Conservation (phyloP, 2,888 invertebrate species). For the Steinernema carpocapsae region DNA sequence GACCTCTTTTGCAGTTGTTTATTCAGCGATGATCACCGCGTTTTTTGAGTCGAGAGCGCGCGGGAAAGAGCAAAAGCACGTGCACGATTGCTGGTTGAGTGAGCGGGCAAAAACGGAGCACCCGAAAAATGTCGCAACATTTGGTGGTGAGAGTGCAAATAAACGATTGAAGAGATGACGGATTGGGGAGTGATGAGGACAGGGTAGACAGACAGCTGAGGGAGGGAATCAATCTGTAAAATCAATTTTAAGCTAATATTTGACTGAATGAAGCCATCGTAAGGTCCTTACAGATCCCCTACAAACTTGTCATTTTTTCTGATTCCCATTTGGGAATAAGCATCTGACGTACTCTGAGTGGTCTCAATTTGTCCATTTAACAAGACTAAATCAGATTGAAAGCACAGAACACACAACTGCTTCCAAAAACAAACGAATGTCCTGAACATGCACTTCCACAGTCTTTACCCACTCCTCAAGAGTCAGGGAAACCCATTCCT, state of each 20-base stretch:
- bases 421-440: not conserved
- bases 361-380: too few relatives aligned
- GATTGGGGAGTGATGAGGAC: not conserved
- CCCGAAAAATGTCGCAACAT: slow-evolving; percentile 21
- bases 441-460: too few relatives aligned
- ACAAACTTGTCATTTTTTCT: not conserved
- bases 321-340: too few relatives aligned
- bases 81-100: not conserved
- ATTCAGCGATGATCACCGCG: slow-evolving; percentile 8
- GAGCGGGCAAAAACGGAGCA: slow-evolving; percentile 2
- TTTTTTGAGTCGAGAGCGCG: slow-evolving; percentile 1
- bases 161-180: not conserved
- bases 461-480: too few relatives aligned
- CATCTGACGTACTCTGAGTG: too few relatives aligned
- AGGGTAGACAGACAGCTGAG: not conserved
- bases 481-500: not conserved
- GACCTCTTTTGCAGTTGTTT: slow-evolving; percentile 13
- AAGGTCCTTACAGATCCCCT: not conserved
- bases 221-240: not conserved
- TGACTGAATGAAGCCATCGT: not conserved
- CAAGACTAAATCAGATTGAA: too few relatives aligned
- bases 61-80: slow-evolving; percentile 25
- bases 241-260: not conserved
- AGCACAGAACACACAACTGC: not conserved
- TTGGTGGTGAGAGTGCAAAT: slow-evolving; percentile 12